Evolutionary conservation across 2,888 invertebrate species (phyloP), one percentile per base, ranked within the genome.

Genomic region (Neoaliturus tenellus): DNA sequence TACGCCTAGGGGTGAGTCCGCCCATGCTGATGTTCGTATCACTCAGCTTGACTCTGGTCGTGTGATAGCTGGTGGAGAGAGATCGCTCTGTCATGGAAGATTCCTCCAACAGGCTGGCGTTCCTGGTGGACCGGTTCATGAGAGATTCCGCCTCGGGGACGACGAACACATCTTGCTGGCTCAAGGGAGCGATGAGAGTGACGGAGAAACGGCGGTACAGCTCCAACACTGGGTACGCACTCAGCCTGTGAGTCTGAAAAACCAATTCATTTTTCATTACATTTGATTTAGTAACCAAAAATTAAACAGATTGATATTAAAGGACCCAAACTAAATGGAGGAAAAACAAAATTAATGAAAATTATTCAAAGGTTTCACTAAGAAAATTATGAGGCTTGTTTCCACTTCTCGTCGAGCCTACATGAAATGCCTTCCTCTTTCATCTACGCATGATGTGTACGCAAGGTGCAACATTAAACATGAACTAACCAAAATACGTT

Each of bases 141-240:
- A 62, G 23, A 23, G 23, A 35, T 44, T 84, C 85, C 28, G 87
- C 87, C 84, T 87, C 86, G 14, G 80, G 80, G 2, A 87, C 86
- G 35, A 87, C 87, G 81, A 87, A 87, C 23, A 85, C 84, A 80
- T 87, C 86, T 80, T 87, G 87, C 10, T 80, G 83, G 71, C 85
- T 83, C 39, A 87, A 55, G 10, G 87, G 87, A 51, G 86, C 86
- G 20, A 87, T 33, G 20, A 87, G 71, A 35, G 75, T 83, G 8
- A 87, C 23, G 14, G 80, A 83, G 17, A 55, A 62, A 31, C 83
- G 78, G 12, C 84, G 84, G 69, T 85, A 87, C 3, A 87, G 75
- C 75, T 87, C 87, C 33, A 87, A 62, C 12, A 87, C 85, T 17
- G 87, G 87, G 48, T 86, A 87, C 1, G 85, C 87, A 81, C 87